Percentiles rank a stretch among this genome's conserved stretches.
These are phyloP conservation scores for Iselma pallidipennis DNA, from an alignment of 2,888 invertebrate species.

Conservation along the genomic window DNA sequence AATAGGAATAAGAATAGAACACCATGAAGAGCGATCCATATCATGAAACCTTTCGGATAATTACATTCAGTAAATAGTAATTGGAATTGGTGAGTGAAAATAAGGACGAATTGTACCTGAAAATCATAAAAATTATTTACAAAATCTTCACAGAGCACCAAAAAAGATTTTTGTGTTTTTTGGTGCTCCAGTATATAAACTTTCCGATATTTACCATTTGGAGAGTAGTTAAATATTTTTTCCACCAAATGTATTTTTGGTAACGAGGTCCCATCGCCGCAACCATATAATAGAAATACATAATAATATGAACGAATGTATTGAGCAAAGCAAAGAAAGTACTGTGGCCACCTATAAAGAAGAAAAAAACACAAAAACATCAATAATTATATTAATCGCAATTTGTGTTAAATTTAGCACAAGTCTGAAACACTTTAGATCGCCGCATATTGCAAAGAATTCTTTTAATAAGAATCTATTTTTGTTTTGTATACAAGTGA, in stretches of 20 bases:
- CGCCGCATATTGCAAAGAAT: too few species aligned
- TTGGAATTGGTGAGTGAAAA: slow-evolving; percentile 91
- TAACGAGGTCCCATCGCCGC: slow-evolving; percentile 92
- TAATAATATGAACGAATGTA: slow-evolving; percentile 93
- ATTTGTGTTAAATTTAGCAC: background rate
- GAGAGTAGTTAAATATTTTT: slow-evolving; percentile 91
- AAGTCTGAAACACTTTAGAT: too few species aligned
- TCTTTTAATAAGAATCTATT: too few species aligned
- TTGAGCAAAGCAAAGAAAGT: slow-evolving; percentile 95
- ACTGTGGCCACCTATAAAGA: slow-evolving; percentile 90
- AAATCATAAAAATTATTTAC: slow-evolving; percentile 31
- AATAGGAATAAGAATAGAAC: slow-evolving; percentile 92
- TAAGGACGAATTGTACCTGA: slow-evolving; percentile 90
- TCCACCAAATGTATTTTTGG: slow-evolving; percentile 97
- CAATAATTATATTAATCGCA: background rate
- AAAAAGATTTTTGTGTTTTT: too few species aligned
- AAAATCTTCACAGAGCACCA: slow-evolving; percentile 4
- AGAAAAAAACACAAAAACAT: slow-evolving; percentile 28
- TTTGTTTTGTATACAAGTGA: too few species aligned
- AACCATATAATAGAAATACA: slow-evolving; percentile 97
- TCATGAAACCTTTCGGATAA: slow-evolving; percentile 88
- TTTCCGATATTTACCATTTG: slow-evolving; percentile 88
- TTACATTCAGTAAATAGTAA: slow-evolving; percentile 87
- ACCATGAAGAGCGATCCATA: slow-evolving; percentile 95
- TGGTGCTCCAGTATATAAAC: too few species aligned